Conservation (phyloP, 37 sponge, comb jelly and placozoan species). For the Beroe forskalii region DNA sequence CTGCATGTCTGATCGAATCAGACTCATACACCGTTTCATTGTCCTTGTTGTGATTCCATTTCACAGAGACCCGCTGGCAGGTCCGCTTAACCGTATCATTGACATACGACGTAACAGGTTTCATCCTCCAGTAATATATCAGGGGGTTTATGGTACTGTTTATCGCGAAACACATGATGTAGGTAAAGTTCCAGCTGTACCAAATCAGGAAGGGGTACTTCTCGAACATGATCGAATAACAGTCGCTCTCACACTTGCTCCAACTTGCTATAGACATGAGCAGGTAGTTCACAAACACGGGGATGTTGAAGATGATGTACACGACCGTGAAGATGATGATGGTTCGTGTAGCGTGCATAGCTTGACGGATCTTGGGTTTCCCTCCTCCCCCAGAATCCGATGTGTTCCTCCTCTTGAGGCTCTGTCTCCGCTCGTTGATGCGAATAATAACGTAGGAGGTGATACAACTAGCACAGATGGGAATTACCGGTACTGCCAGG, state of each 20-base stretch:
- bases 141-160: slow-evolving; percentile 39
- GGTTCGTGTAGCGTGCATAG: slow-evolving; percentile 6
- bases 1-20: too few species aligned
- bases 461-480: slow-evolving; percentile 43
- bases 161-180: slow-evolving; percentile 29
- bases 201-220: background rate
- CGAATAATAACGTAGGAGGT: slow-evolving; percentile 26
- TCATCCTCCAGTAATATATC: slow-evolving; percentile 59
- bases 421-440: slow-evolving; percentile 44
- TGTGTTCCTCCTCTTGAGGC: background rate
- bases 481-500: slow-evolving; percentile 32
- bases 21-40: too few species aligned
- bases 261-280: slow-evolving; percentile 33
- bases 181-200: slow-evolving; percentile 59
- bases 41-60: too few species aligned
- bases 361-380: background rate
- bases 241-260: slow-evolving; percentile 33
- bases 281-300: slow-evolving; percentile 62
- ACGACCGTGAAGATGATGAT: slow-evolving; percentile 39
- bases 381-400: background rate
- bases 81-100: background rate
- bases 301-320: slow-evolving; percentile 49
- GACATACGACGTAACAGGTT: background rate
- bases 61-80: background rate
- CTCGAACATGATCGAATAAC: background rate